Evolutionary conservation across 2,113 vertebrate species (phyloP).

Genomic region (Limanda limanda): DNA sequence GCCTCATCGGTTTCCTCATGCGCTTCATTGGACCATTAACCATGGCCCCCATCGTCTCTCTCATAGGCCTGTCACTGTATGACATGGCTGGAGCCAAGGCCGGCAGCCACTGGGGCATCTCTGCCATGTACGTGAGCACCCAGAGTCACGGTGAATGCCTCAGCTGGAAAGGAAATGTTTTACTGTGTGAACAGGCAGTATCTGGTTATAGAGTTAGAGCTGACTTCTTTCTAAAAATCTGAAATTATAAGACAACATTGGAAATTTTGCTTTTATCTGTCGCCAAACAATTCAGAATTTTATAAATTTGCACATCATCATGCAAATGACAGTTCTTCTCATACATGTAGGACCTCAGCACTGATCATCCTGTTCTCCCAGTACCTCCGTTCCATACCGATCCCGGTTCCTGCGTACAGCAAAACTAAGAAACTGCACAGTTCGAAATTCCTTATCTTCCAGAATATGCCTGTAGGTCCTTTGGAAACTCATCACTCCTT

Average conservation of each 20-base stretch:
- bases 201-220: background rate
- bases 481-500: background rate
- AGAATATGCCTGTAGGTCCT: slow-evolving; percentile 88
- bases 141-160: background rate
- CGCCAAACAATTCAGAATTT: background rate
- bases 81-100: slow-evolving; percentile 84
- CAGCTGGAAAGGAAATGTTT: too few species aligned
- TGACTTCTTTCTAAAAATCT: background rate
- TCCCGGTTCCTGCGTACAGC: slow-evolving; percentile 86
- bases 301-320: background rate
- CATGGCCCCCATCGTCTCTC: slow-evolving; percentile 93
- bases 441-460: slow-evolving; percentile 87
- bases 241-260: background rate
- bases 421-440: slow-evolving; percentile 82
- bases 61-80: slow-evolving; percentile 91
- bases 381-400: slow-evolving; percentile 86
- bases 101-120: slow-evolving; percentile 93
- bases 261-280: background rate
- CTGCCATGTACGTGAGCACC: slow-evolving; percentile 83
- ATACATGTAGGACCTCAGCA: slow-evolving; percentile 84
- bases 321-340: slow-evolving; percentile 20
- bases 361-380: slow-evolving; percentile 95
- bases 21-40: slow-evolving; percentile 93
- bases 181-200: too few species aligned
- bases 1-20: slow-evolving; percentile 92